Evolutionary conservation across 2,888 invertebrate genomes (phyloP), one percentile per base, ranked within the genome.

Genomic region (Andrena dorsata): DNA sequence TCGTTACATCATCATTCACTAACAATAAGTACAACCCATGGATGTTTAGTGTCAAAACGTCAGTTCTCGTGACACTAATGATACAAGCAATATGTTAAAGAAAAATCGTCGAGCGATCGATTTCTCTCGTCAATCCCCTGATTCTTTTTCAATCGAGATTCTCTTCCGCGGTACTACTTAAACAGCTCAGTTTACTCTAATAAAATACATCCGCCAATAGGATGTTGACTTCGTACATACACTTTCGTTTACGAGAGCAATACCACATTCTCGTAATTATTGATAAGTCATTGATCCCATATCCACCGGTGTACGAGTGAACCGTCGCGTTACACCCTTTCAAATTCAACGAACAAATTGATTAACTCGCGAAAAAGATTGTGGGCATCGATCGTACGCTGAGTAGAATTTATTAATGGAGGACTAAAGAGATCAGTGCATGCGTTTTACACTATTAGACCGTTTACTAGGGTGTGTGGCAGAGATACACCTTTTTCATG

Each of bases 351-450:
- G 10, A 64, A 63, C 23, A 66, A 69, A 74, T 56, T 32, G 63
- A 74, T 64, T 56, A 49, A 56, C 35, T 2, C 30, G 73, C 7
- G 49, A 63, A 35, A 61, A 13, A 66, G 7, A 20, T 28, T 23
- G 35, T 61, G 51, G 58, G 35, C 51, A 69, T 68, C 56, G 53
- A 6, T 68, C 61, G 61, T 61, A 73, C 49, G n/a, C 8, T 47
- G 23, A 41, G 26, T 20, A 30, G 66, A 72, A 41, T 71, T 65
- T 58, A 64, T 71, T 65, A 64, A 64, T 58, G 51, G 35, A 16
- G 60, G 65, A 41, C 41, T 58, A 49, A 32, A 35, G 5, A 20
- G n/a, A 23, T 47, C 47, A 6, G 20, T n/a, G 30, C n/a, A n/a
- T 32, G 28, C 8, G 23, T 65, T 75, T 20, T 53, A 20, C 3